Percentiles rank a stretch among this genome's conserved stretches.
These are phyloP conservation scores for Nephrotoma flavescens DNA, from an alignment of 2,888 invertebrate genomes.

Conservation along the genomic window DNA sequence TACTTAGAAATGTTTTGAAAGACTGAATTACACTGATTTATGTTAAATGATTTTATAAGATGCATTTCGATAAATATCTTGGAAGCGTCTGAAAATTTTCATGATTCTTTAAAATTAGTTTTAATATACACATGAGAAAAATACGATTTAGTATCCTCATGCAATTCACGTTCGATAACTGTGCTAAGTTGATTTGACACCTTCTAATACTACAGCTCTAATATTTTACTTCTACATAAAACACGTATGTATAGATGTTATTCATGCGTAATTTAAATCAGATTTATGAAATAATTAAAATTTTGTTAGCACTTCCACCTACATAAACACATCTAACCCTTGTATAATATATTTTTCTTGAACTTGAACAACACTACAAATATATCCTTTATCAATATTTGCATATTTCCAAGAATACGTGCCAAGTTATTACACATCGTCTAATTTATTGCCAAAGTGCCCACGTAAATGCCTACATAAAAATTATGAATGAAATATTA, in stretches of 20 bases:
- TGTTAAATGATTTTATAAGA: too few species aligned
- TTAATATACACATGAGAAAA: too few species aligned
- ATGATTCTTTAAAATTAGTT: too few species aligned
- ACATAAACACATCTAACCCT: not conserved
- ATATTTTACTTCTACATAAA: not conserved
- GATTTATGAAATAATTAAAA: not conserved
- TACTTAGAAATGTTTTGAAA: too few species aligned
- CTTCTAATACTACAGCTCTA: too few species aligned
- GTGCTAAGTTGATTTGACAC: too few species aligned
- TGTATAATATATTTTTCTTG: not conserved
- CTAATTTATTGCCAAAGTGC: not conserved
- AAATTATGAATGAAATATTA: not conserved
- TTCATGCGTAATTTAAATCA: not conserved
- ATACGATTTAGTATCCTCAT: too few species aligned
- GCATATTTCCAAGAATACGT: not conserved
- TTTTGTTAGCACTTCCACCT: not conserved
- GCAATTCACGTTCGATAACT: too few species aligned
- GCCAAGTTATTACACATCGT: not conserved
- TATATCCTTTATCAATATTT: not conserved
- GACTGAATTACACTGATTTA: too few species aligned
- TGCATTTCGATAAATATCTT: too few species aligned
- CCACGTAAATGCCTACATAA: not conserved
- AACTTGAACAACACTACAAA: not conserved
- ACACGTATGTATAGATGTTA: not conserved
- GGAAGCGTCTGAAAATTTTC: too few species aligned